phyloP scores from a whole-genome alignment of 2,888 invertebrate species.

The Drosophila picticornis region DNA sequence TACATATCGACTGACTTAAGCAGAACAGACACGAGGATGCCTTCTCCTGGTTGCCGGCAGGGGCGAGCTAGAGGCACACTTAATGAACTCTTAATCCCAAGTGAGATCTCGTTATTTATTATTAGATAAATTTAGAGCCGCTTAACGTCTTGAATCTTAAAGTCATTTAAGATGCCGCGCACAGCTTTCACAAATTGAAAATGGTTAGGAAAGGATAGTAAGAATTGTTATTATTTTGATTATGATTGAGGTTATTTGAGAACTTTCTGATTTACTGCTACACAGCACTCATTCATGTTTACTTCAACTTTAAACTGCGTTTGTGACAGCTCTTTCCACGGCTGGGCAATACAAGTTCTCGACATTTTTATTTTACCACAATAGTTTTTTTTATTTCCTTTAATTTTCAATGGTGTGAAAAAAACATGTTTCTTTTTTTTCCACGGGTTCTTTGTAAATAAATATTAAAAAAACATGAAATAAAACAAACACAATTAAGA shows the following conservation, averaged over 20 bases:
- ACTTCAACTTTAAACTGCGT: neutral
- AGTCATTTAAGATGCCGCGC: neutral
- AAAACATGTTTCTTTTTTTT: neutral
- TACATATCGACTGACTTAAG: neutral
- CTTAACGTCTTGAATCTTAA: neutral
- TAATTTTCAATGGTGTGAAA: neutral
- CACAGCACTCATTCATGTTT: neutral
- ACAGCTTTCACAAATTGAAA: neutral
- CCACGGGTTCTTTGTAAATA: neutral
- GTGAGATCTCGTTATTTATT: neutral
- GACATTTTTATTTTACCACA: constrained; percentile 11
- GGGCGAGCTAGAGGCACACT: neutral
- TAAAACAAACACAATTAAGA: constrained; percentile 40
- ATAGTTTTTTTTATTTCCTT: neutral
- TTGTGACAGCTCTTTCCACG: neutral
- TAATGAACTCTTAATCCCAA: constrained; percentile 4
- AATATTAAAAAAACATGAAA: neutral
- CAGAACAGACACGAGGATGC: neutral
- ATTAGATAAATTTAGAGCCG: neutral
- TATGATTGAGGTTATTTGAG: neutral
- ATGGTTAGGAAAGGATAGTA: neutral
- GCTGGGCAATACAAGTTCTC: neutral
- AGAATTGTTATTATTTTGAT: neutral
- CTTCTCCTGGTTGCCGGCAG: neutral
- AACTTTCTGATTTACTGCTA: neutral